These are phyloP conservation scores for Peucedramus taeniatus DNA, from an alignment of 2,113 vertebrate genomes.

Conservation along the genomic window DNA sequence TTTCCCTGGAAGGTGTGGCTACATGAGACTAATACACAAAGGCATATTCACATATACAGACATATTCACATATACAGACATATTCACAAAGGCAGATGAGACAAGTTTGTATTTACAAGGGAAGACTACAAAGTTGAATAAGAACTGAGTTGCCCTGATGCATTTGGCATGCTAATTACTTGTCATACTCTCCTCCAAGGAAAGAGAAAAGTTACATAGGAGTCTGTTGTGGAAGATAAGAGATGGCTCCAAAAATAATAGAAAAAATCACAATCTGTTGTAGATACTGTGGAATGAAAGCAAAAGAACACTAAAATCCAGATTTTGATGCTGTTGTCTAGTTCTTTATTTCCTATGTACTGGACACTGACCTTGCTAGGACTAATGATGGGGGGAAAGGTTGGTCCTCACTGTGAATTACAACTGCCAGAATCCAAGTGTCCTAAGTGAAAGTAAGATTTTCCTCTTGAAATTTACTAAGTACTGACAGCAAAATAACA, in stretches of 20 bases:
- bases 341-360: not conserved
- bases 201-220: not conserved
- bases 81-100: not conserved
- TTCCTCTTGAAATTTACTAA: not conserved
- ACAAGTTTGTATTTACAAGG: not conserved
- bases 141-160: not conserved
- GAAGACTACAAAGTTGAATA: not conserved
- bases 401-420: not conserved
- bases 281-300: not conserved
- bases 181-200: not conserved
- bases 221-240: not conserved
- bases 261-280: not conserved
- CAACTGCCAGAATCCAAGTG: not conserved
- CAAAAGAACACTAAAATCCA: not conserved
- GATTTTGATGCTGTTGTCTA: not conserved
- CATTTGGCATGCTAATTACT: not conserved
- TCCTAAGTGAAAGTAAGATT: not conserved
- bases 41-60: no score
- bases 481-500: not conserved
- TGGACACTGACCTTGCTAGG: not conserved
- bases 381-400: not conserved
- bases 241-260: not conserved
- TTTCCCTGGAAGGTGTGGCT: constrained; percentile 11
- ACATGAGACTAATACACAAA: not conserved
- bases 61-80: not conserved